Evolutionary conservation across 2,797 vertebrate genomes (phyloP), one percentile per base, ranked within the genome.

Genomic region (Carduelis carduelis): DNA sequence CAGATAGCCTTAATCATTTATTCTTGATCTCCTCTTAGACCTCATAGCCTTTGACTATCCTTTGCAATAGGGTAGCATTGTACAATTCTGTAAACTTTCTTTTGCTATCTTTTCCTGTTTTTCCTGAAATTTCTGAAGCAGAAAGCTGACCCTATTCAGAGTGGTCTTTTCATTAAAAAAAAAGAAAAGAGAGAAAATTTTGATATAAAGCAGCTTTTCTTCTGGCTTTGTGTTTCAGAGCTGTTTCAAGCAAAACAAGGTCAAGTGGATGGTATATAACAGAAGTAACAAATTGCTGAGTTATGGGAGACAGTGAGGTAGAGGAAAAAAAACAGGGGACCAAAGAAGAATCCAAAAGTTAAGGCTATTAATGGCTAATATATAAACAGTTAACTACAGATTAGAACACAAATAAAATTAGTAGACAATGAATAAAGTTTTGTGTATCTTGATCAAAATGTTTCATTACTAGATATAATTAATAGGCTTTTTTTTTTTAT

Each of bases 11-110:
- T 56, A 21, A 16, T 50, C 11, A 8, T 26, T 77, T 63, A 22
- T 6, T 91, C 14, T 35, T 74, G 3, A 18, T 49, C 20, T 63
- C 7, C 3, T 71, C 34, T 70, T 24, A 3, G 26, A 69, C 9
- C 6, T 87, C 24, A 81, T 44, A 7, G 16, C 7, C 2, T 53
- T 68, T 8, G 0, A 1, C 21, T 41, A 4, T 30, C 34, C 4
- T 78, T 72, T 64, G 8, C 12, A 75, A 57, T 7, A 75, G 6
- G 7, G 15, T 7, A 41, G 6, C 6, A 16, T 6, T 2, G 11
- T 50, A 56, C 5, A 49, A 16, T 50, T 74, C 35, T 35, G 16
- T 35, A 69, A 83, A 53, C 5, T 12, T 65, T 63, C 6, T 69
- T 78, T 71, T 82, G 1, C 6, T 47, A 4, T 3, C 11, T 63